Percentiles rank a stretch among this genome's conserved stretches.
Evolutionary conservation across 2,113 vertebrate species (phyloP).

Genomic region (Montifringilla adamsi): DNA sequence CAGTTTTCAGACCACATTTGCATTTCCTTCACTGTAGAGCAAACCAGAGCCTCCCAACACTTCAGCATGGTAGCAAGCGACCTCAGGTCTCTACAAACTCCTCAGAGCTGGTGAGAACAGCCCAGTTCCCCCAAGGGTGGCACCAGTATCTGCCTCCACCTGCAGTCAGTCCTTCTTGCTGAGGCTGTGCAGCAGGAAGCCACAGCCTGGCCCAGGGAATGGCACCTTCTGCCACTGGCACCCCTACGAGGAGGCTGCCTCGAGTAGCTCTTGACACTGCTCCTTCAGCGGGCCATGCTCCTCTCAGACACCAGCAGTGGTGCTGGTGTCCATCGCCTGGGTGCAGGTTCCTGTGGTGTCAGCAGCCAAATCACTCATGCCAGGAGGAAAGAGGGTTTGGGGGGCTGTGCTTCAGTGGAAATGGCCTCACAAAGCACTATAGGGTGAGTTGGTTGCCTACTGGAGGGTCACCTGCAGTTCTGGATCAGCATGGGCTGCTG

Average conservation of each 20-base stretch:
- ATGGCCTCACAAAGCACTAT: accelerated
- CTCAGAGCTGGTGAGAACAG: background rate
- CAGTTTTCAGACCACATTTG: accelerated
- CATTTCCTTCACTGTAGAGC: background rate
- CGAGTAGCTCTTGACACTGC: background rate
- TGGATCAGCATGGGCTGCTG: background rate
- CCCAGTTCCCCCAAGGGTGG: accelerated
- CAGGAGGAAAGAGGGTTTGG: background rate
- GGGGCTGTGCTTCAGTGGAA: background rate
- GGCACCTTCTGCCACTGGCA: background rate
- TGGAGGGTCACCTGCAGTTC: background rate
- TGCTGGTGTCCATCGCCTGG: background rate
- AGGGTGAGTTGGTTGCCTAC: background rate
- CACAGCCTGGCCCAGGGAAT: background rate
- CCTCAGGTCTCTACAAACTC: background rate
- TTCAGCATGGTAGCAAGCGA: background rate
- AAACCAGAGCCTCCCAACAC: background rate
- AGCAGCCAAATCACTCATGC: background rate
- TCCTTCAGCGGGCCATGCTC: background rate
- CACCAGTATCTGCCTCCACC: accelerated
- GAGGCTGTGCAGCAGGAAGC: background rate
- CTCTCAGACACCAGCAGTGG: background rate
- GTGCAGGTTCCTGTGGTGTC: background rate
- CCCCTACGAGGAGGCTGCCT: accelerated
- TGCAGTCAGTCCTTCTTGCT: background rate